These are phyloP conservation scores for Sialis lutaria DNA, from an alignment of 2,888 invertebrate species.

Conservation along the genomic window DNA sequence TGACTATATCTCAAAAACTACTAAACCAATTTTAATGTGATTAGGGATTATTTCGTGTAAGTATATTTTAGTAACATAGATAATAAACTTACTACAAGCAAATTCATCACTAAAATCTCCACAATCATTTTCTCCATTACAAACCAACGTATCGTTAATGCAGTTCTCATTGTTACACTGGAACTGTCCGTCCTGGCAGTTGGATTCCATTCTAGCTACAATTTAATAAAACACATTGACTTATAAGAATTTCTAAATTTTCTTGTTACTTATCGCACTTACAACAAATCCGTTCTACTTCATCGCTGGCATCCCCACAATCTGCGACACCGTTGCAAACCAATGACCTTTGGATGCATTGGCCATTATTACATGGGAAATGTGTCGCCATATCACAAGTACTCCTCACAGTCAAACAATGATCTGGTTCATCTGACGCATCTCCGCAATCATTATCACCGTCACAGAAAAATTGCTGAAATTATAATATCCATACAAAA, in stretches of 20 bases:
- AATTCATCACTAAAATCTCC: conserved; percentile 47
- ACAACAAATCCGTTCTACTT: conserved; percentile 33
- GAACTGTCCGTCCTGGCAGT: conserved; percentile 28
- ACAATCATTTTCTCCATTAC: conserved; percentile 60
- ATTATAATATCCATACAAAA: conserved; percentile 3
- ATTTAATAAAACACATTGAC: background rate
- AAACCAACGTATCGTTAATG: conserved; percentile 43
- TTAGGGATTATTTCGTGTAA: too few relatives aligned
- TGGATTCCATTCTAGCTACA: background rate
- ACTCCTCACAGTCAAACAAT: conserved; percentile 24
- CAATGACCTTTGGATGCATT: conserved; percentile 44
- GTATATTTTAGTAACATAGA: too few relatives aligned
- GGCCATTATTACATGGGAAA: conserved; percentile 41
- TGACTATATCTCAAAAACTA: too few relatives aligned
- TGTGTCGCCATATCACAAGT: conserved; percentile 27
- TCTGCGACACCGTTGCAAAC: conserved; percentile 58
- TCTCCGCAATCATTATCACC: conserved; percentile 50
- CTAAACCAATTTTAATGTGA: too few relatives aligned
- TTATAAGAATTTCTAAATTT: too few relatives aligned
- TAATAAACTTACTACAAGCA: conserved; percentile 34
- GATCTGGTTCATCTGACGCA: conserved; percentile 48
- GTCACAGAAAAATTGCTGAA: conserved; percentile 41
- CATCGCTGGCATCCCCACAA: conserved; percentile 50
- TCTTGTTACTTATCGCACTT: background rate
- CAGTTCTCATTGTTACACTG: conserved; percentile 57